Evolutionary conservation across 2,888 invertebrate genomes (phyloP).

Genomic region (Atrina japonica): DNA sequence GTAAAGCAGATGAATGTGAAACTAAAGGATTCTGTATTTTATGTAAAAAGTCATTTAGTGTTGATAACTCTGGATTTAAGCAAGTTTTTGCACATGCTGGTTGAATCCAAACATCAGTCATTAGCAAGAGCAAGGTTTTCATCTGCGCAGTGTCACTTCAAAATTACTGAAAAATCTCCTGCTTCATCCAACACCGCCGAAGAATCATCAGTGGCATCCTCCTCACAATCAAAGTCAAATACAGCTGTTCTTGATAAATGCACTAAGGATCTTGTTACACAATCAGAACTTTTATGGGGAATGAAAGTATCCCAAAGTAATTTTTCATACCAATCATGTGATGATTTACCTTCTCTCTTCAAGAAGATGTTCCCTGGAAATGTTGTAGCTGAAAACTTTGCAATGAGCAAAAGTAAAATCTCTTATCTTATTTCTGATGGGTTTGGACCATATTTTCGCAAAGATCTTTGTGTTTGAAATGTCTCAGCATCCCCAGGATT

Average conservation of each 20-base stretch:
- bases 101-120: constrained; percentile 31
- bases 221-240: constrained; percentile 25
- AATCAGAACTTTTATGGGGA: constrained; percentile 39
- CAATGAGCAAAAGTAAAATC: constrained; percentile 46
- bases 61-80: constrained; percentile 37
- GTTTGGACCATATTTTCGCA: constrained; percentile 44
- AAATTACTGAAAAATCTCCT: constrained; percentile 10
- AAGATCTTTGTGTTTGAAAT: constrained; percentile 31
- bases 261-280: constrained; percentile 30
- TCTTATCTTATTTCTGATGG: too few species aligned
- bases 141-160: constrained; percentile 25
- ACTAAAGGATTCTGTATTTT: constrained; percentile 37
- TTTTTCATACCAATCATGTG: constrained; percentile 39
- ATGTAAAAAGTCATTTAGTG: too few species aligned
- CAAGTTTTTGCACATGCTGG: constrained; percentile 37
- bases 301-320: constrained; percentile 36
- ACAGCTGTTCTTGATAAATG: constrained; percentile 37
- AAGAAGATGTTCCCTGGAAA: constrained; percentile 43
- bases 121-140: constrained; percentile 30
- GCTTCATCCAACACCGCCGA: constrained; percentile 34
- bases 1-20: constrained; percentile 40
- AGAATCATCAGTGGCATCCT: constrained; percentile 28
- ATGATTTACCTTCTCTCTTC: constrained; percentile 36
- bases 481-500: constrained; percentile 10
- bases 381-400: constrained; percentile 32